A percentile compares a stretch with the other conserved stretches of the same genome.
phyloP scores from a whole-genome alignment of 2,113 vertebrate genomes.

The Propithecus coquereli region DNA sequence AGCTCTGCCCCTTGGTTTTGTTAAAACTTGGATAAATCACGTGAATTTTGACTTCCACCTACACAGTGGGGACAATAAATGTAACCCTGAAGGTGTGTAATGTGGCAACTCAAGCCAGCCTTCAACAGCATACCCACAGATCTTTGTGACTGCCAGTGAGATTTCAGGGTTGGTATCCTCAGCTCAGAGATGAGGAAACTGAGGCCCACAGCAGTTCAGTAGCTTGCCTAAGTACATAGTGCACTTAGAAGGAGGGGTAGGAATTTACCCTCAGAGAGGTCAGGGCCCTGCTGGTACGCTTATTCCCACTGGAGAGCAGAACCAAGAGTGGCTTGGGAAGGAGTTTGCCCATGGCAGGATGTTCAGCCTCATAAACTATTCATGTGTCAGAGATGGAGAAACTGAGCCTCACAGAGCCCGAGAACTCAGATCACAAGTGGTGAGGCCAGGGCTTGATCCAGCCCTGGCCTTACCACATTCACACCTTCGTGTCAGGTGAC shows the following conservation, averaged over 20 bases:
- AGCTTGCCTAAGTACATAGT: too few species aligned
- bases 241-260: neutral
- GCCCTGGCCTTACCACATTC: neutral
- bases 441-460: neutral
- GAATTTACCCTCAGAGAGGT: neutral
- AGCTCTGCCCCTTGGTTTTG: neutral
- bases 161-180: neutral
- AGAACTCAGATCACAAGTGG: neutral
- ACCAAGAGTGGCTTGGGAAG: neutral
- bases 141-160: neutral
- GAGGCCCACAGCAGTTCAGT: neutral
- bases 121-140: too few species aligned
- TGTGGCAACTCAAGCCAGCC: neutral
- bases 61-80: neutral
- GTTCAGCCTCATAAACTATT: neutral
- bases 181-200: neutral
- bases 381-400: neutral
- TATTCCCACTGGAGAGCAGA: neutral
- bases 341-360: too few species aligned
- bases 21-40: neutral
- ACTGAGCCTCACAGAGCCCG: neutral
- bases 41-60: neutral
- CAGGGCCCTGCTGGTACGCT: rapidly evolving
- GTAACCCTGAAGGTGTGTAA: neutral
- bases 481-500: too few species aligned